Percentiles rank a stretch among this genome's conserved stretches.
Evolutionary conservation across 2,113 vertebrate genomes (phyloP).

Genomic region (Pagrus major): DNA sequence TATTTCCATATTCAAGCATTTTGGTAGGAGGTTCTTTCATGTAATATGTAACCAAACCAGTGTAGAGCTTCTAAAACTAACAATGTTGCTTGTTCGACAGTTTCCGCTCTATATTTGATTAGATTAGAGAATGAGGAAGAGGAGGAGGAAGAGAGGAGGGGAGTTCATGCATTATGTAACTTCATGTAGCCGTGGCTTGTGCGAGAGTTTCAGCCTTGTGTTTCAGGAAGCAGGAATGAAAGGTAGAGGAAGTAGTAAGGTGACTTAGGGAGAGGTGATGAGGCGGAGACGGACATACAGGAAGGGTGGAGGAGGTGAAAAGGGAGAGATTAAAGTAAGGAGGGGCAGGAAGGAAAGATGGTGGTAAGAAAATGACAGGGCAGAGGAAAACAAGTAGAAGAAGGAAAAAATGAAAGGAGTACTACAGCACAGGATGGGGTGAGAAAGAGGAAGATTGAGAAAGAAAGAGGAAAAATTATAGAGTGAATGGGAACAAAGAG

Average conservation of each 20-base stretch:
- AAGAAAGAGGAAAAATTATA: background rate
- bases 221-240: conserved; percentile 18
- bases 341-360: background rate
- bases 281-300: background rate
- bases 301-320: background rate
- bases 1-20: conserved; percentile 77
- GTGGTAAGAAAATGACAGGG: background rate
- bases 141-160: conserved; percentile 27
- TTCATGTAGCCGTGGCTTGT: conserved; percentile 8
- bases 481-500: background rate
- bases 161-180: conserved; percentile 64
- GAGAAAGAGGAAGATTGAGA: background rate
- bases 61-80: conserved; percentile 54
- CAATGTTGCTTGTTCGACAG: conserved; percentile 62
- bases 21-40: conserved; percentile 73
- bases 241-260: background rate
- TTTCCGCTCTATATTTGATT: conserved; percentile 64
- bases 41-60: conserved; percentile 64
- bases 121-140: conserved; percentile 56
- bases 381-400: background rate
- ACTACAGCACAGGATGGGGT: background rate
- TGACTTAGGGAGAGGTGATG: background rate
- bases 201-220: conserved; percentile 3
- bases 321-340: background rate
- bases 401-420: background rate